A percentile compares a stretch with the other conserved stretches of the same genome.
Conservation (phyloP, 2,113 vertebrate species). For the Myiozetetes cayanensis region DNA sequence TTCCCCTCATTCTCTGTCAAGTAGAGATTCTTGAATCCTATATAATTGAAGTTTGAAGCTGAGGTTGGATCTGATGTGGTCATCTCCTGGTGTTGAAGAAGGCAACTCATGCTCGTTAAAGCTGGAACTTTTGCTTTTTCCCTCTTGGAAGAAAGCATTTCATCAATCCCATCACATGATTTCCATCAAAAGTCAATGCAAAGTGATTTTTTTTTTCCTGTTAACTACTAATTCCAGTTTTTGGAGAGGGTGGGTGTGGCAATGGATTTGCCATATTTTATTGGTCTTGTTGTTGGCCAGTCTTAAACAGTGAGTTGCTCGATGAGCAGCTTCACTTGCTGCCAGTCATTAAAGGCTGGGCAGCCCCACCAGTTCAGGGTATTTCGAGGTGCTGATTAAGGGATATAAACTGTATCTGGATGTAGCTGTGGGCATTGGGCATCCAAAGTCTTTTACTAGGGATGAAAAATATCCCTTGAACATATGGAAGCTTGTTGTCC, state of each 20-base stretch:
- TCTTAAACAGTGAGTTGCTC: accelerated
- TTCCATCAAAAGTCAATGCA: accelerated
- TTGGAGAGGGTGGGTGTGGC: background rate
- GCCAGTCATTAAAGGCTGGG: background rate
- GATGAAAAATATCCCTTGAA: background rate
- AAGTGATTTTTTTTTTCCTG: background rate
- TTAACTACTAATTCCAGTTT: background rate
- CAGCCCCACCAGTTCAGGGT: accelerated
- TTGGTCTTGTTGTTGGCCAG: background rate
- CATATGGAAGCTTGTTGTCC: background rate
- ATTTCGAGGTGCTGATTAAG: background rate
- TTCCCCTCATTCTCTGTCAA: accelerated
- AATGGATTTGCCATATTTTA: too few species aligned
- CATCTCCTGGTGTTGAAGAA: background rate
- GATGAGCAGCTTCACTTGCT: background rate
- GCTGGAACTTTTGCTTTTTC: background rate
- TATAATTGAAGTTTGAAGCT: accelerated
- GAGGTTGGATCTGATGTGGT: background rate
- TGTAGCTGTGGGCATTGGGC: background rate
- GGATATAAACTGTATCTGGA: background rate
- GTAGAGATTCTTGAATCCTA: background rate
- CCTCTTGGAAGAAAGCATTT: background rate
- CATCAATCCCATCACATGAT: accelerated
- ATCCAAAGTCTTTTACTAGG: background rate
- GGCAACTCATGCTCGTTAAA: background rate